Conservation (phyloP, 2,797 vertebrate genomes). For the Tadarida brasiliensis region DNA sequence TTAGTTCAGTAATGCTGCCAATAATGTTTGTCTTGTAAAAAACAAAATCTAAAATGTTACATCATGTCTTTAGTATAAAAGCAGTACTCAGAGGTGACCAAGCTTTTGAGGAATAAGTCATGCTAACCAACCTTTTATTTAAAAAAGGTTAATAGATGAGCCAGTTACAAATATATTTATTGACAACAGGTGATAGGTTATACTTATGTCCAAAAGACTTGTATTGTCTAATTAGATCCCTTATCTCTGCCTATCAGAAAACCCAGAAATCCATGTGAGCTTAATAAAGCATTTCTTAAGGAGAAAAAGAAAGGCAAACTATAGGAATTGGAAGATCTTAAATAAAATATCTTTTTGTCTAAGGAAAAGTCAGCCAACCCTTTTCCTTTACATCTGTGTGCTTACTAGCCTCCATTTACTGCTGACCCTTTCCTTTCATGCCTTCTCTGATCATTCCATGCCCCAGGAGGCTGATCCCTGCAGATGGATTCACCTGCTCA, state of each 20-base stretch:
- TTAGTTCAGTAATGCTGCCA: background rate
- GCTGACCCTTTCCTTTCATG: background rate
- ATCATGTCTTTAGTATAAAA: constrained; percentile 4
- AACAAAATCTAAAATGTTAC: background rate
- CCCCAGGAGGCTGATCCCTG: background rate
- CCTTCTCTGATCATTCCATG: background rate
- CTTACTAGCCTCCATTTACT: background rate
- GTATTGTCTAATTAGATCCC: background rate
- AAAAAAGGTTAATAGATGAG: background rate
- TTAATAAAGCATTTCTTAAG: background rate
- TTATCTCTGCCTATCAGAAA: background rate
- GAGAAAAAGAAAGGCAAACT: background rate
- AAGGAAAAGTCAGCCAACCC: background rate
- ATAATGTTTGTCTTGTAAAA: background rate
- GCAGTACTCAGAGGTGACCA: background rate
- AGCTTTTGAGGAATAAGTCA: background rate
- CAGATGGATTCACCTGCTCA: background rate
- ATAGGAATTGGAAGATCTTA: background rate
- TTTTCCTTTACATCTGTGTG: background rate
- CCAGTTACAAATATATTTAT: background rate
- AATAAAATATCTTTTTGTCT: background rate
- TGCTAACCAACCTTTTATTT: background rate
- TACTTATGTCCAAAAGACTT: background rate
- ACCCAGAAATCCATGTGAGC: background rate
- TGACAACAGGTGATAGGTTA: background rate